phyloP scores from a whole-genome alignment of 2,797 vertebrate genomes.

The Labeo calbasu region DNA sequence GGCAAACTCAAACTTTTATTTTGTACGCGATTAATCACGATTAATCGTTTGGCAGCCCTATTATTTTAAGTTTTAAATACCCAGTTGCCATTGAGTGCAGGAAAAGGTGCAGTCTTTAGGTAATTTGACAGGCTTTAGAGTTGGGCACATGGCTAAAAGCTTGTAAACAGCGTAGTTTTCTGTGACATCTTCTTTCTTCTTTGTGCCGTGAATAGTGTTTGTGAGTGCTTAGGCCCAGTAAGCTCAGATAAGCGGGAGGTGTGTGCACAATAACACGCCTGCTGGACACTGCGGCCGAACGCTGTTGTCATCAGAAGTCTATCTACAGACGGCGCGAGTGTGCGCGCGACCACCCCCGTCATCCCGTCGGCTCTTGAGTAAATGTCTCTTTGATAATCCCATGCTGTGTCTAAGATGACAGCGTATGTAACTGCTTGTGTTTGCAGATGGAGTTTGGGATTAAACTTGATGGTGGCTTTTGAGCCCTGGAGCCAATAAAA shows the following conservation, averaged over 20 bases:
- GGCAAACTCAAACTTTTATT: too few relatives aligned
- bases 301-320: conserved; percentile 55
- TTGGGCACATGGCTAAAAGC: conserved; percentile 28
- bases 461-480: conserved; percentile 76
- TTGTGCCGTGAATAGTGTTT: conserved; percentile 32
- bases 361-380: conserved; percentile 66
- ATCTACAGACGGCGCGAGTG: conserved; percentile 31
- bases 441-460: conserved; percentile 77
- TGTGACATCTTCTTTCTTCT: conserved; percentile 18
- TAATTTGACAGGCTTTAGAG: conserved; percentile 20
- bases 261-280: conserved; percentile 52
- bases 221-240: conserved; percentile 40
- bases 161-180: conserved; percentile 20
- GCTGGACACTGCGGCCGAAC: conserved; percentile 42
- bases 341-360: conserved; percentile 59
- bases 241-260: conserved; percentile 44
- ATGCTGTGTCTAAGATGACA: conserved; percentile 69
- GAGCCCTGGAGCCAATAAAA: conserved; percentile 73
- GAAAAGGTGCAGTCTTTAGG: not conserved
- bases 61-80: conserved; percentile 6
- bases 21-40: too few relatives aligned
- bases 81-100: not conserved
- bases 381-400: conserved; percentile 72
- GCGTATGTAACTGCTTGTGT: conserved; percentile 67
- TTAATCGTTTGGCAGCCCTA: too few relatives aligned